These are phyloP conservation scores for Australoheros facetus DNA, from an alignment of 2,797 vertebrate genomes.

Conservation along the genomic window DNA sequence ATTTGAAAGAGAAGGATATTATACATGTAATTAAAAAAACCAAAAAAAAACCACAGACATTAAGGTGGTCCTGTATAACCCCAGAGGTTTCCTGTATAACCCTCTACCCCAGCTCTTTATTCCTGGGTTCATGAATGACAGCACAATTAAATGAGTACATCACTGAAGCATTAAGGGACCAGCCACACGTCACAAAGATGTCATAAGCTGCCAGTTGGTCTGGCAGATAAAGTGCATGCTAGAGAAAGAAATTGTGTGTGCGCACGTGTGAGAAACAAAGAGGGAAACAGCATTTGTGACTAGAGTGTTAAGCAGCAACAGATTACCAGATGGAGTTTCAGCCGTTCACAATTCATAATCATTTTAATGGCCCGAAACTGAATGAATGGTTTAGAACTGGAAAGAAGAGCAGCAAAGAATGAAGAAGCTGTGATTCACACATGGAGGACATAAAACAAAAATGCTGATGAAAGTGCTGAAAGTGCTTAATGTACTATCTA, in stretches of 20 bases:
- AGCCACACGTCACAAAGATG: conserved; percentile 60
- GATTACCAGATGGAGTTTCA: conserved; percentile 51
- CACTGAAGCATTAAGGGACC: conserved; percentile 60
- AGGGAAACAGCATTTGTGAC: conserved; percentile 39
- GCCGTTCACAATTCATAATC: conserved; percentile 37
- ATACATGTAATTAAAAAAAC: conserved; percentile 1
- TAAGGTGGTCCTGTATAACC: conserved; percentile 38
- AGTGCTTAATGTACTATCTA: background rate
- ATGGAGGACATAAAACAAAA: background rate
- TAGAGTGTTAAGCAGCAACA: conserved; percentile 58
- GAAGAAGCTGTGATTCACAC: background rate
- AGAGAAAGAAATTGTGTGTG: background rate
- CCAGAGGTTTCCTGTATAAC: background rate
- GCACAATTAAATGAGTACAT: conserved; percentile 65
- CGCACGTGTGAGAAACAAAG: background rate
- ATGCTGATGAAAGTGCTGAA: background rate
- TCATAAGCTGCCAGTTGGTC: conserved; percentile 54
- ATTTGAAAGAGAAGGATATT: conserved; percentile 34
- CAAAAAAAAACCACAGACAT: background rate
- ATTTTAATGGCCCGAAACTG: conserved; percentile 44
- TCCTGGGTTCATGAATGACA: conserved; percentile 63
- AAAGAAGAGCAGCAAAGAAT: conserved; percentile 9
- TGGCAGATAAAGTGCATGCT: conserved; percentile 18
- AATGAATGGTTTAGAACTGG: conserved; percentile 24
- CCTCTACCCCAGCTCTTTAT: conserved; percentile 31